Base-by-base conservation (phyloP, 2,888 invertebrate genomes). In the Cylloceria caligata region DNA sequence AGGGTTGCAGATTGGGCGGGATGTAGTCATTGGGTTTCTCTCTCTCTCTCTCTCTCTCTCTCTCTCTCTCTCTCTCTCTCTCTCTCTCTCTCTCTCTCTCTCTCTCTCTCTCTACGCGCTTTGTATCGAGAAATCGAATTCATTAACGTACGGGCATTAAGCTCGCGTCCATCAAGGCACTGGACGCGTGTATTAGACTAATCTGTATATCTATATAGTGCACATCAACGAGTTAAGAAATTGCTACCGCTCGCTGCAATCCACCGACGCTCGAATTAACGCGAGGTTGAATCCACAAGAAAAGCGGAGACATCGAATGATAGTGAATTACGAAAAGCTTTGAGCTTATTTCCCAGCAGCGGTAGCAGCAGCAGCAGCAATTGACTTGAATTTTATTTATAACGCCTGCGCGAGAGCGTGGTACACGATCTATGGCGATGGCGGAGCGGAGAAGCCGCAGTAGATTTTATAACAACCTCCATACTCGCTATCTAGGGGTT, bases 391-490 rank as follows among this genome's bases (percentile, higher is more conserved):
- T 76, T 72, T 76, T 67, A 67, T 81, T 76, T 76, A 71, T 34
- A 69, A 65, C 55, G 27, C 42, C 42, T 68, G 49, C 30, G n/a
- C 39, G 49, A 27, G 52, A 55, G n/a, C 24, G 16, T 9, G 21
- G 19, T 36, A 34, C 16, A 34, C 47, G 52, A 60, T 60, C 16
- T 52, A 52, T 24, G 52, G 24, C 19, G 34, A 30, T 30, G 60
- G 34, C 19, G 34, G 34, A 34, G 60, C 60, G 36, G 30, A 30
- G 60, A 64, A 64, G 21, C 64, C 76, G 60, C 65, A 55, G 36
- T 73, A 34, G 52, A 77, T 80, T 77, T 69, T 81, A 78, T 69
- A 83, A 77, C 68, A 75, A 72, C 68, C 68, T 67, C 34, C 69
- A 19, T 74, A 49, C 60, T 52, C 57, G 60, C 67, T 19, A 74